These are phyloP conservation scores for Sesamia inferens DNA, from an alignment of 2,888 invertebrate species.

Conservation along the genomic window DNA sequence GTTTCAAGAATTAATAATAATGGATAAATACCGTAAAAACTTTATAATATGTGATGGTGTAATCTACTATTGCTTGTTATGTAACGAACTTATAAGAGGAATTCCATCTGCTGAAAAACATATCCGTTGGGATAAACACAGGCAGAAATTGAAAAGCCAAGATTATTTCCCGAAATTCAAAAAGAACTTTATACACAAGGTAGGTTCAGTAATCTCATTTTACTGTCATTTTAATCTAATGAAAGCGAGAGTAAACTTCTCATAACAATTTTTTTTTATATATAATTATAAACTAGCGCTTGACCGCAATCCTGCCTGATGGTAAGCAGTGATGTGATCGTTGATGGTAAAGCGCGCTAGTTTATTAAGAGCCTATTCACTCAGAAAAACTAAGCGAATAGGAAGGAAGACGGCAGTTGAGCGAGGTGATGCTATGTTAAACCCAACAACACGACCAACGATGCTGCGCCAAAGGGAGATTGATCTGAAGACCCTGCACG, in stretches of 20 bases:
- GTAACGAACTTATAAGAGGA: slow-evolving; percentile 71
- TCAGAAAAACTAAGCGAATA: too few species aligned
- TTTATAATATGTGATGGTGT: slow-evolving; percentile 77
- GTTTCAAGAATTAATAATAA: slow-evolving; percentile 25
- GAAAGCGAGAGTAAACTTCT: neutral
- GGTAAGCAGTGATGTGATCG: too few species aligned
- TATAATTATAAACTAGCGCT: too few species aligned
- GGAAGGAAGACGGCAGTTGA: too few species aligned
- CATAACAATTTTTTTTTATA: too few species aligned
- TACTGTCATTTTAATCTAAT: neutral
- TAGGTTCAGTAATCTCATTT: slow-evolving; percentile 39
- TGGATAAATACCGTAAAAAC: slow-evolving; percentile 75
- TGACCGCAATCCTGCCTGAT: too few species aligned
- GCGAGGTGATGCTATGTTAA: too few species aligned
- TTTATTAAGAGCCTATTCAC: too few species aligned
- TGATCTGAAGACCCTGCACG: too few species aligned
- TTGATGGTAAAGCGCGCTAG: too few species aligned
- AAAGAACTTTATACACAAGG: slow-evolving; percentile 77
- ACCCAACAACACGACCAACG: too few species aligned
- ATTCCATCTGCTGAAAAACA: slow-evolving; percentile 73
- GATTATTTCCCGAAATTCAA: slow-evolving; percentile 68
- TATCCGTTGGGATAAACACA: slow-evolving; percentile 77
- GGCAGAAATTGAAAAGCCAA: slow-evolving; percentile 68
- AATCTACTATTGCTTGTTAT: slow-evolving; percentile 76
- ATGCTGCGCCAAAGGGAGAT: too few species aligned